Percentiles rank a stretch among this genome's conserved stretches.
phyloP scores from a whole-genome alignment of 2,113 vertebrate species.

The Aramus guarauna region DNA sequence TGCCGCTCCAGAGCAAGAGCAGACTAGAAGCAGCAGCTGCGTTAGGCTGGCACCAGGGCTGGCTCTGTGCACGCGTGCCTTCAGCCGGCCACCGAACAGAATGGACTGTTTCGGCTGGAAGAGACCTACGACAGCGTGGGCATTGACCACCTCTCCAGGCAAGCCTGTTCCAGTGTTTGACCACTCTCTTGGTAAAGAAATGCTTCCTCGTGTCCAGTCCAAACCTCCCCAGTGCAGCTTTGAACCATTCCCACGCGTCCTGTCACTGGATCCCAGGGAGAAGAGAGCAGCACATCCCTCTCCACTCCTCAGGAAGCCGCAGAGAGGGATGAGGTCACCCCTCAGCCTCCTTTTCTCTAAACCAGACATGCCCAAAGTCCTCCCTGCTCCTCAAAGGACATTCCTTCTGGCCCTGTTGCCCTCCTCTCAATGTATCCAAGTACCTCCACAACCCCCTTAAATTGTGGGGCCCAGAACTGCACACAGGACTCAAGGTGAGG shows the following conservation, averaged over 20 bases:
- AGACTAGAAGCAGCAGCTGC: neutral
- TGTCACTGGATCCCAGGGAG: no score
- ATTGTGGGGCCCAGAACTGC: neutral
- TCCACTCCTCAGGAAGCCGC: no score
- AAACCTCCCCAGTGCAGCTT: no score
- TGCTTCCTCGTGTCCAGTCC: neutral
- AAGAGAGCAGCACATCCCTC: no score
- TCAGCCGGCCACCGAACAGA: neutral
- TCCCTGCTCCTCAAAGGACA: neutral
- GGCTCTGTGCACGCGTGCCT: neutral
- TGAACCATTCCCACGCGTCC: no score
- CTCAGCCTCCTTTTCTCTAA: neutral
- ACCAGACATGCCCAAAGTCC: neutral
- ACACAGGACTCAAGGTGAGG: no score
- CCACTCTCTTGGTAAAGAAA: neutral
- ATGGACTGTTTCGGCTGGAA: no score
- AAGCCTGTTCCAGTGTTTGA: neutral
- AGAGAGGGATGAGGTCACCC: no score
- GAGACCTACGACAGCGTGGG: neutral
- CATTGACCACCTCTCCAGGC: neutral
- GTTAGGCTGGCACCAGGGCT: rapidly evolving
- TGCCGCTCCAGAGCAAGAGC: neutral
- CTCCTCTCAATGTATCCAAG: neutral
- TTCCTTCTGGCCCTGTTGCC: neutral
- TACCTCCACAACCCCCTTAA: neutral